These are phyloP conservation scores for Abrostola tripartita DNA, from an alignment of 2,888 invertebrate genomes.

Conservation along the genomic window DNA sequence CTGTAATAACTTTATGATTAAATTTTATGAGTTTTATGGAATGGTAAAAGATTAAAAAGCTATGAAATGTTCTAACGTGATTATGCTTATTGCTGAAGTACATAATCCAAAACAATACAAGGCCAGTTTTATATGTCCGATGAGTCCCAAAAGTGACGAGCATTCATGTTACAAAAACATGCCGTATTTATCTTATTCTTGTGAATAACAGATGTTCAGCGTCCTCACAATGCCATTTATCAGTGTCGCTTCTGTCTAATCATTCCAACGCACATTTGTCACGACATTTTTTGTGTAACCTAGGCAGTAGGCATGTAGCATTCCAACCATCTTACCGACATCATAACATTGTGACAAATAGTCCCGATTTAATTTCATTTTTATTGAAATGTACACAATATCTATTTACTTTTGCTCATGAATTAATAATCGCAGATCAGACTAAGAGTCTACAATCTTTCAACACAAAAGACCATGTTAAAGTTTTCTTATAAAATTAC, in stretches of 20 bases:
- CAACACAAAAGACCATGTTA: slow-evolving; percentile 36
- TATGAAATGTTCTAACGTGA: slow-evolving; percentile 1
- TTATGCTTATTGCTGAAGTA: slow-evolving; percentile 20
- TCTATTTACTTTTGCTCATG: slow-evolving; percentile 12
- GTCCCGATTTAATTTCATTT: slow-evolving; percentile 31
- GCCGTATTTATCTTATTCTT: slow-evolving; percentile 76
- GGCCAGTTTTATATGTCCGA: slow-evolving; percentile 54
- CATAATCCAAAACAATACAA: slow-evolving; percentile 36
- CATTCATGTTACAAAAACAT: slow-evolving; percentile 67
- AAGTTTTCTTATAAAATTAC: slow-evolving; percentile 42
- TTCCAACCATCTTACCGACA: slow-evolving; percentile 46
- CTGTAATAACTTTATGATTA: slow-evolving; percentile 26
- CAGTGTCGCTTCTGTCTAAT: slow-evolving; percentile 79
- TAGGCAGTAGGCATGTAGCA: slow-evolving; percentile 29
- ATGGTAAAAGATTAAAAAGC: slow-evolving; percentile 9
- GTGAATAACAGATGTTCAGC: slow-evolving; percentile 77
- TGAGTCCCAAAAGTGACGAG: slow-evolving; percentile 59
- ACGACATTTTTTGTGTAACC: slow-evolving; percentile 64
- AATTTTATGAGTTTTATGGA: slow-evolving; percentile 14
- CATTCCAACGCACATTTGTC: slow-evolving; percentile 76
- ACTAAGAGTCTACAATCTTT: slow-evolving; percentile 30
- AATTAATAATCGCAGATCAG: slow-evolving; percentile 16
- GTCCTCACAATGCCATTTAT: slow-evolving; percentile 73
- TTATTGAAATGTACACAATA: slow-evolving; percentile 17
- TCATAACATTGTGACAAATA: slow-evolving; percentile 46